phyloP scores from a whole-genome alignment of 2,113 vertebrate species.

The Chaenocephalus aceratus region DNA sequence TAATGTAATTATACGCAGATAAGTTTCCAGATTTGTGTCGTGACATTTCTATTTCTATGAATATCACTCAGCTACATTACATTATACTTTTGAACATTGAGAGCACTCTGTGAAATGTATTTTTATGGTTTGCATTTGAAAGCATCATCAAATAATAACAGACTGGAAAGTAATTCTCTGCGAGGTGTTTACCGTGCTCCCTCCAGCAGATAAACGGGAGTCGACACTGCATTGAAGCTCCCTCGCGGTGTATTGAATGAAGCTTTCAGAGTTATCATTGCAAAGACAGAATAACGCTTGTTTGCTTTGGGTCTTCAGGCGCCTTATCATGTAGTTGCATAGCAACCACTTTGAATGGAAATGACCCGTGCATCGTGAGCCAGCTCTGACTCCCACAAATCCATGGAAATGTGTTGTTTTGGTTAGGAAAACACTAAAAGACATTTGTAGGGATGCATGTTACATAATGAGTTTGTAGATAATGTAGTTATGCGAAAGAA shows the following conservation, averaged over 20 bases:
- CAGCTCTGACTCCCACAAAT: conserved; percentile 41
- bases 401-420: background rate
- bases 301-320: conserved; percentile 59
- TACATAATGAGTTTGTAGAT: background rate
- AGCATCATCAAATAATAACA: background rate
- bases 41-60: conserved; percentile 21
- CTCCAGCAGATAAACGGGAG: conserved; percentile 20
- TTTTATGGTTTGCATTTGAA: conserved; percentile 10
- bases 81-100: conserved; percentile 14
- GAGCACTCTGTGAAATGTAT: background rate
- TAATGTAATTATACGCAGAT: conserved; percentile 40
- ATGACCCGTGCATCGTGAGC: conserved; percentile 48
- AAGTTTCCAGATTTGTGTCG: conserved; percentile 19
- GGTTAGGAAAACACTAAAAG: conserved; percentile 16
- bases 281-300: conserved; percentile 51
- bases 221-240: conserved; percentile 21
- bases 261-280: conserved; percentile 39
- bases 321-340: conserved; percentile 63
- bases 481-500: background rate
- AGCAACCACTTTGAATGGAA: conserved; percentile 63
- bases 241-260: background rate
- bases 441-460: conserved; percentile 1
- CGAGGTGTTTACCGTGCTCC: conserved; percentile 32
- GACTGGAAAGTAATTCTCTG: conserved; percentile 2
- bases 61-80: conserved; percentile 7